Percentiles rank a stretch among this genome's conserved stretches.
Evolutionary conservation across 2,113 vertebrate genomes (phyloP).

Genomic region (Seriola quinqueradiata): DNA sequence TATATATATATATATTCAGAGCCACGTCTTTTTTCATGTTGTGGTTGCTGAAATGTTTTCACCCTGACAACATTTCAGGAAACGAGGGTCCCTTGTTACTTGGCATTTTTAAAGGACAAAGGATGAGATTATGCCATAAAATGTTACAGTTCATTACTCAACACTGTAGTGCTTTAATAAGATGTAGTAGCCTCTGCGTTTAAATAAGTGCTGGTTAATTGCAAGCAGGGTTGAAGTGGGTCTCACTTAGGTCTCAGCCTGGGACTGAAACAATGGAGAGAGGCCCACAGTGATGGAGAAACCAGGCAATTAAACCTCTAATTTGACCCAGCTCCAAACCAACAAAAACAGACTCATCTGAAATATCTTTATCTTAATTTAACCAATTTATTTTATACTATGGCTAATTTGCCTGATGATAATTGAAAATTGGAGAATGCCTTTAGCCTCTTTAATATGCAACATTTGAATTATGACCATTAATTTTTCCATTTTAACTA

Average conservation of each 20-base stretch:
- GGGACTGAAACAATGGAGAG: too few relatives aligned
- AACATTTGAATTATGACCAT: not conserved
- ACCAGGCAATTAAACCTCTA: not conserved
- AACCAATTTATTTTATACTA: not conserved
- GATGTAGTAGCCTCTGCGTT: not conserved
- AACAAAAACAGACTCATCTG: not conserved
- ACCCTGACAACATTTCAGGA: constrained; percentile 19
- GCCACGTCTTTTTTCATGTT: not conserved
- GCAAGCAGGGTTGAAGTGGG: not conserved
- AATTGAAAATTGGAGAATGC: not conserved
- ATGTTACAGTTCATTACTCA: not conserved
- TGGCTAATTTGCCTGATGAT: not conserved
- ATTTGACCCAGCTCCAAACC: not conserved
- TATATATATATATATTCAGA: not conserved
- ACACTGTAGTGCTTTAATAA: not conserved
- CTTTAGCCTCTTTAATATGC: not conserved
- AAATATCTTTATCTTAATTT: not conserved
- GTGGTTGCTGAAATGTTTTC: constrained; percentile 1
- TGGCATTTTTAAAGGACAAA: constrained; percentile 40
- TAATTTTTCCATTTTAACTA: not conserved
- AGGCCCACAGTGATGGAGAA: not conserved
- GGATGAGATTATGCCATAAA: not conserved
- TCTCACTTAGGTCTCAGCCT: not conserved
- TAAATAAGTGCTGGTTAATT: constrained; percentile 2
- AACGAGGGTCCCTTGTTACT: not conserved